These are phyloP conservation scores for Procambarus clarkii DNA, from an alignment of 1,140 invertebrate species.

Conservation along the genomic window DNA sequence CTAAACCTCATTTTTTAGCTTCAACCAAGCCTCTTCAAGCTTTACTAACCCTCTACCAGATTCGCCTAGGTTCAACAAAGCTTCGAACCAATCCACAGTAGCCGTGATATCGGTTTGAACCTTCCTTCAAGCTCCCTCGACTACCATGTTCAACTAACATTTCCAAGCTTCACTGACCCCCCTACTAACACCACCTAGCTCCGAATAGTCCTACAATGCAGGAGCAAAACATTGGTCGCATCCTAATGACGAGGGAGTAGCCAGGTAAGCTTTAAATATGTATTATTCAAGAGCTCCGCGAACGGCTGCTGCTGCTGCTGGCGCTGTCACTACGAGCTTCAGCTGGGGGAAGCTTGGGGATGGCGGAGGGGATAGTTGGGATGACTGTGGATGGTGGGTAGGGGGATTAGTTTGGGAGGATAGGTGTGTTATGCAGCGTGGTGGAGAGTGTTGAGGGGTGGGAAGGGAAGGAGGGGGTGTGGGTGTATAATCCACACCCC, in stretches of 20 bases:
- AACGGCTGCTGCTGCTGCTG: not conserved
- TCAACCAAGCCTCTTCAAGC: too few relatives aligned
- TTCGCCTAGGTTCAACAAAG: too few relatives aligned
- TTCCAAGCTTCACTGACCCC: not conserved
- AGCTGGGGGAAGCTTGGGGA: too few relatives aligned
- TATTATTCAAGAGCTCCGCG: not conserved
- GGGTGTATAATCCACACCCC: too few relatives aligned
- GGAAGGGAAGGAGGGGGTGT: too few relatives aligned
- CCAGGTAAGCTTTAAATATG: slow-evolving; percentile 7
- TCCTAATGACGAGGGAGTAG: not conserved
- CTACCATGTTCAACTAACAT: not conserved
- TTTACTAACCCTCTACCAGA: too few relatives aligned
- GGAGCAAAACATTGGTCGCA: not conserved
- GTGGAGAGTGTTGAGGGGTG: too few relatives aligned
- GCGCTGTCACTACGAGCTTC: not conserved
- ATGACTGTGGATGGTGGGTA: not conserved
- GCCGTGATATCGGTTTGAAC: too few relatives aligned
- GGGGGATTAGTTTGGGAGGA: not conserved
- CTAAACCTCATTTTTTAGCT: too few relatives aligned
- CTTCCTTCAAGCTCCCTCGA: too few relatives aligned
- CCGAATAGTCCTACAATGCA: not conserved
- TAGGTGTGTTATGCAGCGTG: too few relatives aligned
- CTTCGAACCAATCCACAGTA: too few relatives aligned
- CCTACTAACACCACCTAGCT: not conserved
- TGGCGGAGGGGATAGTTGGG: not conserved